Percentiles rank a stretch among this genome's conserved stretches.
Evolutionary conservation across 2,797 vertebrate species (phyloP).

Genomic region (Ispidina picta): DNA sequence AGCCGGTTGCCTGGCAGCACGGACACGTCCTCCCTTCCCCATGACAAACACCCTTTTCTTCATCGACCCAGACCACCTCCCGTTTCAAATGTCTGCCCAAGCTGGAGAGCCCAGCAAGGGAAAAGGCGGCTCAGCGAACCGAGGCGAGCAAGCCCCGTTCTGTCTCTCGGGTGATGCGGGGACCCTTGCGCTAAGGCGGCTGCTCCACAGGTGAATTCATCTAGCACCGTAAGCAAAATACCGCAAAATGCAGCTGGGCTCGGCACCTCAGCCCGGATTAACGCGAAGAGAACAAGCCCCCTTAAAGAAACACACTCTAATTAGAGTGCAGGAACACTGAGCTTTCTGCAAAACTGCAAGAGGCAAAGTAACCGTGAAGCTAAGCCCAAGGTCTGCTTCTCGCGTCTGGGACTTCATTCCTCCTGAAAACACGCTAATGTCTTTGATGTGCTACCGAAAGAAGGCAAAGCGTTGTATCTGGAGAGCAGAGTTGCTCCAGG

Average conservation of each 20-base stretch:
- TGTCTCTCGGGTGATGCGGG: not conserved
- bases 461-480: not conserved
- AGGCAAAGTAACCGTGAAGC: not conserved
- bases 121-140: accelerated
- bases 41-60: constrained; percentile 4
- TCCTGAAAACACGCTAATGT: not conserved
- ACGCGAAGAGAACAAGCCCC: no score
- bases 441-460: not conserved
- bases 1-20: constrained; percentile 65
- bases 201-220: not conserved
- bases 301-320: not conserved
- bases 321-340: not conserved
- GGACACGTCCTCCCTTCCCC: constrained; percentile 39
- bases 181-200: not conserved
- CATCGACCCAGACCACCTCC: constrained; percentile 20
- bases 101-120: not conserved
- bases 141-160: not conserved
- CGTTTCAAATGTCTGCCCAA: not conserved
- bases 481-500: not conserved
- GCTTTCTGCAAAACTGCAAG: not conserved
- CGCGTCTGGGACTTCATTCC: not conserved
- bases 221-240: not conserved
- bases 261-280: no score
- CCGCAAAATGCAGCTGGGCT: not conserved
- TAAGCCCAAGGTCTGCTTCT: not conserved